Percentiles rank a stretch among this genome's conserved stretches.
These are phyloP conservation scores for Platorchestia sp. DNA, from an alignment of 1,140 invertebrate species.

Conservation along the genomic window DNA sequence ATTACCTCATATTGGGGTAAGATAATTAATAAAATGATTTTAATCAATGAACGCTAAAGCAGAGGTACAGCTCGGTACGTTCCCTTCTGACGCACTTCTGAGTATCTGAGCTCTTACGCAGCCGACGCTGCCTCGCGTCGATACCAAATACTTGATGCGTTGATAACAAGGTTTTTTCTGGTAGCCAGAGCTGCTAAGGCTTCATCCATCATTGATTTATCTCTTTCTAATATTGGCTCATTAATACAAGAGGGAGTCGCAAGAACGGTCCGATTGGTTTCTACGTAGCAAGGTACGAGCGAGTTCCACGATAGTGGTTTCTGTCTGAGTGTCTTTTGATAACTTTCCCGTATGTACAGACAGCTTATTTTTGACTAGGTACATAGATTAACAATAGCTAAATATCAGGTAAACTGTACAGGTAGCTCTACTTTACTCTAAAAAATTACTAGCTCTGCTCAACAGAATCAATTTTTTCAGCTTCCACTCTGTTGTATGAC, in stretches of 20 bases:
- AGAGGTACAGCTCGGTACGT: background rate
- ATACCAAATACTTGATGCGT: background rate
- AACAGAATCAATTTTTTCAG: no score
- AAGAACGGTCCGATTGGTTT: background rate
- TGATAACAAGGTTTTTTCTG: background rate
- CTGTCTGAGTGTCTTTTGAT: background rate
- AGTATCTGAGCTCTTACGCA: background rate
- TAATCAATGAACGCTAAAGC: background rate
- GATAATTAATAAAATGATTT: background rate
- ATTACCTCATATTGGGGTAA: no score
- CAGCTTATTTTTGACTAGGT: no score
- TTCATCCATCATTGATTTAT: background rate
- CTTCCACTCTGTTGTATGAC: no score
- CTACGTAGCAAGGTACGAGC: background rate
- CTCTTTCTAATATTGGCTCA: slow-evolving; percentile 1
- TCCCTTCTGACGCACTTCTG: background rate
- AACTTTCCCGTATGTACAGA: no score
- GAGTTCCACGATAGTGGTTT: background rate
- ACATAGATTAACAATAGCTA: background rate
- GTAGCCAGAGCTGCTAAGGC: background rate
- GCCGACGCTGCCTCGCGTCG: background rate
- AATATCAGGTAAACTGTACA: no score
- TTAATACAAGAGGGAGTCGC: background rate
- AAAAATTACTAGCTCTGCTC: no score
- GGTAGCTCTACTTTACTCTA: no score